These are phyloP conservation scores for Protobothrops flavoviridis DNA, from an alignment of 2,113 vertebrate species.

Conservation along the genomic window DNA sequence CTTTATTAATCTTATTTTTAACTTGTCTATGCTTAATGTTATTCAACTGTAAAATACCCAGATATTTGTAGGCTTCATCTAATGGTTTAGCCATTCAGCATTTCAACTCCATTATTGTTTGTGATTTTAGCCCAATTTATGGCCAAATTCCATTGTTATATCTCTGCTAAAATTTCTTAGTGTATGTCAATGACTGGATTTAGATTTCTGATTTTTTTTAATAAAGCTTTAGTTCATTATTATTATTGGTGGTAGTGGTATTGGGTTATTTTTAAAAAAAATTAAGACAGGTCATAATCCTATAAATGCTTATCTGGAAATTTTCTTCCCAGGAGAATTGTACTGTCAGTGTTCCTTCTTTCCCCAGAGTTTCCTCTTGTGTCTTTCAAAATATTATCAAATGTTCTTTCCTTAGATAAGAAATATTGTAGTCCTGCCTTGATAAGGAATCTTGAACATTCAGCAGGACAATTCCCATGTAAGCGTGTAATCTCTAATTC, in stretches of 20 bases:
- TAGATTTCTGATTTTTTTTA: background rate
- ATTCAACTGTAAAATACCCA: background rate
- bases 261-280: background rate
- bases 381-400: background rate
- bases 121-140: background rate
- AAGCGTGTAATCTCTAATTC: background rate
- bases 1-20: background rate
- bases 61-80: background rate
- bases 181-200: background rate
- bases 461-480: background rate
- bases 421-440: background rate
- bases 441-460: background rate
- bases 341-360: background rate
- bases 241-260: background rate
- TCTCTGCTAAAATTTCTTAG: background rate
- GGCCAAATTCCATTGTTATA: background rate
- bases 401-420: background rate
- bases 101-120: background rate
- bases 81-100: background rate
- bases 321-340: background rate
- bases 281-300: background rate
- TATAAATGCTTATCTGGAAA: background rate
- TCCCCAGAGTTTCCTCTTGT: background rate
- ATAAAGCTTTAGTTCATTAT: background rate
- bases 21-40: background rate